A percentile compares a stretch with the other conserved stretches of the same genome.
Conservation (phyloP, 2,888 invertebrate species). For the Caenorhabditis imperialis region DNA sequence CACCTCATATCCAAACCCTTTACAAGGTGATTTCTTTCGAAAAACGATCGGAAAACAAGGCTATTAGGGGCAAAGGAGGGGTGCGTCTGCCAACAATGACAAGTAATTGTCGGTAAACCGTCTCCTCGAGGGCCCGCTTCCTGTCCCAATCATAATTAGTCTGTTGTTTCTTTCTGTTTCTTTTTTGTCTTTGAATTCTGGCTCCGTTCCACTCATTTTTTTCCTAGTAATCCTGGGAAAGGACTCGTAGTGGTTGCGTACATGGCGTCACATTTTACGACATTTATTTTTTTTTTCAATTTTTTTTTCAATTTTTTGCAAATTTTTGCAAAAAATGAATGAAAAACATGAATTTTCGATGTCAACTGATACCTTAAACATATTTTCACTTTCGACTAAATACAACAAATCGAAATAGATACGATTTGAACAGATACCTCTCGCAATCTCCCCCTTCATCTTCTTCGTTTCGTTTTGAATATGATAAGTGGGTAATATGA, state of each 20-base stretch:
- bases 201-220: not conserved
- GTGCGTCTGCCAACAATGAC: conserved; percentile 6
- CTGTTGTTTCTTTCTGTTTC: conserved; percentile 1
- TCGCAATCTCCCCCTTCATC: conserved; percentile 2
- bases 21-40: too few species aligned
- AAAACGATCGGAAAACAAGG: conserved; percentile 22
- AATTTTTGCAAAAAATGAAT: too few species aligned
- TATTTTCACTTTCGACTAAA: not conserved
- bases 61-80: not conserved
- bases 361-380: too few species aligned
- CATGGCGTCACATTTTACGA: not conserved
- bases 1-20: too few species aligned
- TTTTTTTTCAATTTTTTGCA: not conserved
- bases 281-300: not conserved
- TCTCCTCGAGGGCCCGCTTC: not conserved
- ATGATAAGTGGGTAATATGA: conserved; percentile 39
- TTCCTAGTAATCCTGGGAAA: too few species aligned
- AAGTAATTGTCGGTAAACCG: conserved; percentile 22
- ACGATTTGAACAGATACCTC: conserved; percentile 9
- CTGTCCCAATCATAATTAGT: conserved; percentile 10
- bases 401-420: conserved; percentile 9
- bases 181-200: not conserved
- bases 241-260: too few species aligned
- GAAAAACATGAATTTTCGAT: too few species aligned
- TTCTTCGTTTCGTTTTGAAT: conserved; percentile 28